Evolutionary conservation across 30 jellyfish, hydroid and myxozoan species (phyloP).

Genomic region (Hydractinia echinata): DNA sequence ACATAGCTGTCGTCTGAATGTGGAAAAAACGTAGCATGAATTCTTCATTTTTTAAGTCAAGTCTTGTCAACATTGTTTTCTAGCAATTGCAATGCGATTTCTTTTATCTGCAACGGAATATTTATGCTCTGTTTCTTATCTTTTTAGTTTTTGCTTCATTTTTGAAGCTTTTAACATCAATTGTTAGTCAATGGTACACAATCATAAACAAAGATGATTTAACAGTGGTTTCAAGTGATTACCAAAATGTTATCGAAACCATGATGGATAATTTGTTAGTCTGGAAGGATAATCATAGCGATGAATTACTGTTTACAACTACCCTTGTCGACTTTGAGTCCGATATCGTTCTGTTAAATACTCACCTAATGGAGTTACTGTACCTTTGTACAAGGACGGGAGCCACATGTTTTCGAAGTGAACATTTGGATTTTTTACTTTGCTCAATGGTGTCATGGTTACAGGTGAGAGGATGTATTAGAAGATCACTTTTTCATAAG

Average conservation of each 20-base stretch:
- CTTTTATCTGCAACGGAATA: no score
- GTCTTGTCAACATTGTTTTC: no score
- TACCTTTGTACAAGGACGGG: not conserved
- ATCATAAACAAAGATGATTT: not conserved
- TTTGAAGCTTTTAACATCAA: not conserved
- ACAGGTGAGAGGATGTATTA: slow-evolving; percentile 42
- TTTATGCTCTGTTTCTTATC: no score
- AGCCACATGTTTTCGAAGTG: slow-evolving; percentile 2
- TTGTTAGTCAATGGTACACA: not conserved
- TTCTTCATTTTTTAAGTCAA: no score
- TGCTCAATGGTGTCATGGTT: slow-evolving; percentile 88
- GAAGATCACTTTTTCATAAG: no score
- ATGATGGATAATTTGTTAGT: not conserved
- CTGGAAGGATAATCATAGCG: slow-evolving; percentile 8
- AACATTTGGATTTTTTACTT: slow-evolving; percentile 86
- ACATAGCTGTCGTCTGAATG: no score
- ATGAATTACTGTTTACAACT: not conserved
- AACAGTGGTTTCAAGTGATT: not conserved
- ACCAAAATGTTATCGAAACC: not conserved
- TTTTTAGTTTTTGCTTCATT: not conserved
- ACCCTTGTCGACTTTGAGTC: not conserved
- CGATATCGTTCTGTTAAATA: slow-evolving; percentile 4
- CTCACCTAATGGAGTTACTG: slow-evolving; percentile 11
- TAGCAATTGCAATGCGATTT: no score
- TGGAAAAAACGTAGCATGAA: no score